Percentiles rank a stretch among this genome's conserved stretches.
phyloP scores from a whole-genome alignment of 2,797 vertebrate genomes.

The Rhinogobio ventralis region DNA sequence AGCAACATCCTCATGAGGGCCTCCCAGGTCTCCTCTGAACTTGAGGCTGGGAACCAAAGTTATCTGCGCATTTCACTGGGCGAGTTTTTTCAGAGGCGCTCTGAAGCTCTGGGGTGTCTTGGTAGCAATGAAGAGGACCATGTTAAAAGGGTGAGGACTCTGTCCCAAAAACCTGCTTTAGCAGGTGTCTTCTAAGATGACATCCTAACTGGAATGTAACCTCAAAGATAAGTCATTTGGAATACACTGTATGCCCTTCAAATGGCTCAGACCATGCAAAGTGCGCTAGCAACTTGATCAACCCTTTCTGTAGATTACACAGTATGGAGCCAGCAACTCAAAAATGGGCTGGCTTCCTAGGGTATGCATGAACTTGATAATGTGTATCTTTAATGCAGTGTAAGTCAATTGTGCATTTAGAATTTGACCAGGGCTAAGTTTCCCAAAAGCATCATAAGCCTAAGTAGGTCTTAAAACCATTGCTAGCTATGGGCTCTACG shows the following conservation, averaged over 20 bases:
- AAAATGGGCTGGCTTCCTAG: not conserved
- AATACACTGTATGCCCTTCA: not conserved
- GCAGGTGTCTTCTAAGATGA: not conserved
- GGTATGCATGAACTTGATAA: not conserved
- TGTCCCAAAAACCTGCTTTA: not conserved
- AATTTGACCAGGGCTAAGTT: not conserved
- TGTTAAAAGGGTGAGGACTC: conserved; percentile 88
- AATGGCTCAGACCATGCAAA: not conserved
- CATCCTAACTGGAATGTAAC: not conserved
- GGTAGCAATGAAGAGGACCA: conserved; percentile 74
- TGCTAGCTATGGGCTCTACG: no score
- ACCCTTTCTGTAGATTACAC: not conserved
- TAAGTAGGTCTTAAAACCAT: no score
- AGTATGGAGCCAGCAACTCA: not conserved
- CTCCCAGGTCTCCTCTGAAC: conserved; percentile 80
- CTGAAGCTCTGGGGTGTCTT: conserved; percentile 94
- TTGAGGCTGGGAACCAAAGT: conserved; percentile 82
- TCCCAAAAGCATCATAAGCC: no score
- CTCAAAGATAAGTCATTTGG: not conserved
- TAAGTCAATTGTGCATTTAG: not conserved
- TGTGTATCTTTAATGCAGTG: not conserved
- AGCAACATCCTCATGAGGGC: conserved; percentile 80
- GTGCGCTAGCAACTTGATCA: not conserved
- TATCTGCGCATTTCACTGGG: conserved; percentile 92
- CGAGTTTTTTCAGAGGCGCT: conserved; percentile 92